phyloP scores from a whole-genome alignment of 2,888 invertebrate species.

The Shargacucullia verbasci region DNA sequence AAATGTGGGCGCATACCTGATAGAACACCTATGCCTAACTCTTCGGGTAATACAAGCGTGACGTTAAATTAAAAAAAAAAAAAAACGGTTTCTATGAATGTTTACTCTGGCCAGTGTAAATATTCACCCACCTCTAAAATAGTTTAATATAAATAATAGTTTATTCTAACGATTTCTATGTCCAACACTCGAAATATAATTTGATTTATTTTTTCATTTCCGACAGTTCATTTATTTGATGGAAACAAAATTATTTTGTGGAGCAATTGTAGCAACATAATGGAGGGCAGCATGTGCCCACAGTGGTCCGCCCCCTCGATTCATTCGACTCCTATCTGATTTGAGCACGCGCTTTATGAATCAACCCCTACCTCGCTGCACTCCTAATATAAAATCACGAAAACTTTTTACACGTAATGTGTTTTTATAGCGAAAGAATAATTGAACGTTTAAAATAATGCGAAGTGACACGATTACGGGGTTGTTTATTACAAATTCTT shows the following conservation, averaged over 20 bases:
- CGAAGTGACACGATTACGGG: slow-evolving; percentile 7
- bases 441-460: slow-evolving; percentile 25
- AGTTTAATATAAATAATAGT: too few species aligned
- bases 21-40: too few species aligned
- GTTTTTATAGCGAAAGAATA: slow-evolving; percentile 41
- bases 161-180: slow-evolving; percentile 63
- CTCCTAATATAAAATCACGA: slow-evolving; percentile 63
- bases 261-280: slow-evolving; percentile 65
- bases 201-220: slow-evolving; percentile 77
- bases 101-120: too few species aligned
- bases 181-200: slow-evolving; percentile 64
- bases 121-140: slow-evolving; percentile 21
- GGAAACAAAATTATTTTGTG: slow-evolving; percentile 78
- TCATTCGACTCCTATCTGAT: slow-evolving; percentile 73
- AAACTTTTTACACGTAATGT: slow-evolving; percentile 56
- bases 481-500: not conserved
- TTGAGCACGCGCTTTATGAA: slow-evolving; percentile 77
- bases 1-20: too few species aligned
- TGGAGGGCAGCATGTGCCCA: slow-evolving; percentile 62
- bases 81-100: too few species aligned
- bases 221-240: slow-evolving; percentile 74
- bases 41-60: too few species aligned
- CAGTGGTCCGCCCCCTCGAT: slow-evolving; percentile 61
- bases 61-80: too few species aligned
- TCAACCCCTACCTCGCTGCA: slow-evolving; percentile 65